These are phyloP conservation scores for Megalurothrips usitatus DNA, from an alignment of 2,888 invertebrate genomes.

Conservation along the genomic window DNA sequence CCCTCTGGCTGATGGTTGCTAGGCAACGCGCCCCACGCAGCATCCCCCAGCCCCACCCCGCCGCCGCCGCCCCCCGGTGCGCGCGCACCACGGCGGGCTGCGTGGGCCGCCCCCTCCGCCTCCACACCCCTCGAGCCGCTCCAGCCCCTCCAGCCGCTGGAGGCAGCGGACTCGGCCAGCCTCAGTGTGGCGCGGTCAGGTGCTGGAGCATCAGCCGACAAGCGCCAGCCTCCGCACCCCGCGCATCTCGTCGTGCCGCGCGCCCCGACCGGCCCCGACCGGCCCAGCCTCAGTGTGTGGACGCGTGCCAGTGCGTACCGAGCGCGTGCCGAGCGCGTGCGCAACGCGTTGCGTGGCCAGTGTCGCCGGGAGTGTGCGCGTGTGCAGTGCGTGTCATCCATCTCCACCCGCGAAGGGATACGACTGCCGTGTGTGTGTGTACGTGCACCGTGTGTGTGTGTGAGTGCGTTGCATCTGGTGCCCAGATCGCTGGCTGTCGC, in stretches of 20 bases:
- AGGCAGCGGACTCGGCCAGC: neutral
- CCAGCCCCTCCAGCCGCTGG: neutral
- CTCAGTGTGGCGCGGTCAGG: conserved; percentile 14
- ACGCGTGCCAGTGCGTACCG: neutral
- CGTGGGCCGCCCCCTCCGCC: neutral
- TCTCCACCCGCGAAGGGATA: neutral
- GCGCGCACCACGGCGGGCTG: neutral
- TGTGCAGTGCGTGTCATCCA: neutral
- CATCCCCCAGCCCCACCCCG: neutral
- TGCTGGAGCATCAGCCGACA: neutral
- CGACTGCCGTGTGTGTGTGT: neutral
- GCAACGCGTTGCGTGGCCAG: neutral
- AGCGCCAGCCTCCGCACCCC: neutral
- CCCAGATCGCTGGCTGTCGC: too few relatives aligned
- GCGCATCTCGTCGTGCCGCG: neutral
- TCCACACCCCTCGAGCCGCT: neutral
- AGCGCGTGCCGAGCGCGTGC: neutral
- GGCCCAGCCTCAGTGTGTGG: neutral
- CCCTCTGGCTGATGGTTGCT: neutral
- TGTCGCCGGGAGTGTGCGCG: neutral
- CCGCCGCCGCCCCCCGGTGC: neutral
- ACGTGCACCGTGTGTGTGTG: neutral
- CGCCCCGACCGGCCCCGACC: neutral
- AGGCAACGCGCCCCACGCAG: conserved; percentile 17
- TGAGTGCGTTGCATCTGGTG: neutral